A percentile compares a stretch with the other conserved stretches of the same genome.
Conservation (phyloP, 2,113 vertebrate species). For the Martes martes region DNA sequence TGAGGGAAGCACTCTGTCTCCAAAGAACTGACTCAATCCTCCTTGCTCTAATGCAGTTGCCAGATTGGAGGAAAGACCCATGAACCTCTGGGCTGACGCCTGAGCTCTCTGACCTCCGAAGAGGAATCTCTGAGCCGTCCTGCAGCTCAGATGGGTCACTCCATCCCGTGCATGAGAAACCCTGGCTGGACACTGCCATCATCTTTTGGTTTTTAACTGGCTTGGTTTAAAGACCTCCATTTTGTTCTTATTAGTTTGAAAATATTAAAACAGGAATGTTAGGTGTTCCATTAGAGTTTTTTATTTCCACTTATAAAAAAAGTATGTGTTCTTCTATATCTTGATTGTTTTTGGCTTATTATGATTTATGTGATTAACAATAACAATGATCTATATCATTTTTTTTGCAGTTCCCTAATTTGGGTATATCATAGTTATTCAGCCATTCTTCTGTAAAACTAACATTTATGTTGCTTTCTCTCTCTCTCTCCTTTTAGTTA, state of each 20-base stretch:
- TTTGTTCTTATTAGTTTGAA: neutral
- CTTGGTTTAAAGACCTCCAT: neutral
- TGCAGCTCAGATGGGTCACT: neutral
- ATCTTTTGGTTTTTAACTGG: neutral
- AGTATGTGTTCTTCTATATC: neutral
- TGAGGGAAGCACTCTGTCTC: neutral
- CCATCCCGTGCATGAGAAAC: neutral
- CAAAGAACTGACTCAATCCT: neutral
- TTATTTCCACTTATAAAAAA: constrained; percentile 1
- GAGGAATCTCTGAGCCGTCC: neutral
- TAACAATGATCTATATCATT: neutral
- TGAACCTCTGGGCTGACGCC: neutral
- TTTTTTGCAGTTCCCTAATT: neutral
- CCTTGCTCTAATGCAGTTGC: neutral
- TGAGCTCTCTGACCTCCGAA: neutral
- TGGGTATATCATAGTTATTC: neutral
- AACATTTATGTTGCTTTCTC: neutral
- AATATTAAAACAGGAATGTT: neutral
- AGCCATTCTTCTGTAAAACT: neutral
- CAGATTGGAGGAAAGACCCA: neutral
- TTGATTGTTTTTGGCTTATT: neutral
- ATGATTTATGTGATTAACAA: neutral
- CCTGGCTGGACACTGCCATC: neutral
- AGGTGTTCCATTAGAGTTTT: neutral
- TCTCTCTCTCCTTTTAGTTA: neutral